Conservation (phyloP, 2,797 vertebrate genomes). For the Premnoplex brunnescens region DNA sequence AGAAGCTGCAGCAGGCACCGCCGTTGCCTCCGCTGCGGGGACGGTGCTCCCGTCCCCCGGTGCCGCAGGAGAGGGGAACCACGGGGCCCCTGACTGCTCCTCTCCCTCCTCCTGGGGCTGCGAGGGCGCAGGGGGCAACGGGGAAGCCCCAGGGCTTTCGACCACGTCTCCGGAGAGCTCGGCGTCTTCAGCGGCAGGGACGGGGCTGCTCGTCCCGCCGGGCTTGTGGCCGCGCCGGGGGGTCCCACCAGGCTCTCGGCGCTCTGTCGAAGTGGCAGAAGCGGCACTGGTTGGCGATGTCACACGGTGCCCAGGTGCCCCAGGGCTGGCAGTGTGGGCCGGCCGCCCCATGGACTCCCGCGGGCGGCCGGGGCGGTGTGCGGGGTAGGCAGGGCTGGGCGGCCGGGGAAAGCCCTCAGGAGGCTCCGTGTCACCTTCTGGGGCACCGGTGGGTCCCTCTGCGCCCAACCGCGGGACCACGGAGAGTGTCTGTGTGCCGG, state of each 20-base stretch:
- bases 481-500: neutral
- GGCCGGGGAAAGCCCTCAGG: neutral
- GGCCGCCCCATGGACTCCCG: conserved; percentile 29
- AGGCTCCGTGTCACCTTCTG: conserved; percentile 38
- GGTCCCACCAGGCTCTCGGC: rapidly evolving
- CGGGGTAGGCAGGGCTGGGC: neutral
- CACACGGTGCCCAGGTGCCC: neutral
- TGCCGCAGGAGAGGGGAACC: neutral
- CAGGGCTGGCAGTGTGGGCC: neutral
- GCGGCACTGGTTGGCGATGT: neutral
- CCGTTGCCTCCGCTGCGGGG: neutral
- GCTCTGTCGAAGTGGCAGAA: conserved; percentile 1
- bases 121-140: neutral
- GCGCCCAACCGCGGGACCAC: neutral
- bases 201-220: neutral
- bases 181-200: neutral
- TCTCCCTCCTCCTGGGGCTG: conserved; percentile 48
- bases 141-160: neutral
- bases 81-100: conserved; percentile 46
- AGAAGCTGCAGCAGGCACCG: neutral
- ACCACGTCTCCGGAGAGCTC: conserved; percentile 29
- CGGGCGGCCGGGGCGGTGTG: rapidly evolving
- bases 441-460: neutral
- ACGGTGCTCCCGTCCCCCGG: neutral
- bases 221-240: neutral